Evolutionary conservation across 2,113 vertebrate genomes (phyloP).

Genomic region (Chaenocephalus aceratus): DNA sequence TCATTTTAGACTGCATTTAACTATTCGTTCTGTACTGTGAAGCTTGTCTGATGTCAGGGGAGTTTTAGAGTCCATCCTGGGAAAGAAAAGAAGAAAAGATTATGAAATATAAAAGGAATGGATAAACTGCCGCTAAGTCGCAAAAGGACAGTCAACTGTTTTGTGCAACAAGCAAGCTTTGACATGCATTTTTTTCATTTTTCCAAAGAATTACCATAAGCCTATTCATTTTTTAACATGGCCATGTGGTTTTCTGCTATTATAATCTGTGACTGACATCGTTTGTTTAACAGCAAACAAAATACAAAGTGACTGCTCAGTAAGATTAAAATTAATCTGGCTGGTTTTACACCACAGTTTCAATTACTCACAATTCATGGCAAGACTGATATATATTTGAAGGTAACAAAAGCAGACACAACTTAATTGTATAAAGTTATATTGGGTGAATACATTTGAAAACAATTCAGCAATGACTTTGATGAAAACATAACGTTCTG

Average conservation of each 20-base stretch:
- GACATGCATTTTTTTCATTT: background rate
- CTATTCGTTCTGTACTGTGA: background rate
- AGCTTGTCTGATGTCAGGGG: slow-evolving; percentile 51
- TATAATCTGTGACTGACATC: slow-evolving; percentile 5
- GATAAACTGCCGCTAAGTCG: background rate
- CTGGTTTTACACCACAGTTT: no score
- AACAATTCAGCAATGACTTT: no score
- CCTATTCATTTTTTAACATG: slow-evolving; percentile 2
- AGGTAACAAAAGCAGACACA: no score
- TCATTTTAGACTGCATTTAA: slow-evolving; percentile 2
- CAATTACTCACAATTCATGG: no score
- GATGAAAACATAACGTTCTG: no score
- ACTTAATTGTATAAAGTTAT: no score
- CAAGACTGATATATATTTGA: no score
- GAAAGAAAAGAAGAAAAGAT: slow-evolving; percentile 30
- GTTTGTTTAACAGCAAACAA: background rate
- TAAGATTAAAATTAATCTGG: background rate
- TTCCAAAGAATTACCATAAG: background rate
- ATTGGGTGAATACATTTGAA: no score
- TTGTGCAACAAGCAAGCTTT: background rate
- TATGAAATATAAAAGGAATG: background rate
- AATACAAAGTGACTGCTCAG: background rate
- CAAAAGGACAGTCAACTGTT: background rate
- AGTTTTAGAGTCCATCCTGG: slow-evolving; percentile 73
- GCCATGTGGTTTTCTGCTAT: slow-evolving; percentile 27